These are phyloP conservation scores for Neelides sp. DNA, from an alignment of 1,140 invertebrate species.

Conservation along the genomic window DNA sequence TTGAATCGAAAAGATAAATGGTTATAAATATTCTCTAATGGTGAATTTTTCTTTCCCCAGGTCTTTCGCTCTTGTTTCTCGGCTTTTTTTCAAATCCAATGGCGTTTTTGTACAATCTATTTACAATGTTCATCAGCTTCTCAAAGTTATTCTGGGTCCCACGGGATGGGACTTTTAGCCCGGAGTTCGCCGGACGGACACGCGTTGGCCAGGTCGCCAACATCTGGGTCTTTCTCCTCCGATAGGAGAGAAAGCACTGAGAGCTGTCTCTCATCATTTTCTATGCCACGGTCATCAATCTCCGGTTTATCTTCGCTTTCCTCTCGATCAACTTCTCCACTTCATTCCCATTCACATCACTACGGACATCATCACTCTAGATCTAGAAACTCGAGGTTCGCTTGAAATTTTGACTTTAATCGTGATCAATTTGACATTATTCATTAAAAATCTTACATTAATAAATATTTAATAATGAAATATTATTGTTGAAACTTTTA, in stretches of 20 bases:
- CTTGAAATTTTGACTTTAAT: conserved; percentile 6
- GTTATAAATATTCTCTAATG: neutral
- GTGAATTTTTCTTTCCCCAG: conserved; percentile 16
- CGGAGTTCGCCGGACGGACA: conserved; percentile 21
- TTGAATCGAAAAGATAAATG: neutral
- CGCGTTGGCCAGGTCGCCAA: conserved; percentile 23
- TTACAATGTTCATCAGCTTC: conserved; percentile 28
- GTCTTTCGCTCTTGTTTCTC: conserved; percentile 32
- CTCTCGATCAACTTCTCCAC: conserved; percentile 23
- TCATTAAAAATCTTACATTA: too few relatives aligned
- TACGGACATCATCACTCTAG: conserved; percentile 16
- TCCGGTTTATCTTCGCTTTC: conserved; percentile 27
- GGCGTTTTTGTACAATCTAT: conserved; percentile 29
- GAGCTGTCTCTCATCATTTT: conserved; percentile 28
- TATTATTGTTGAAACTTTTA: too few relatives aligned
- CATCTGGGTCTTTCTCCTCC: conserved; percentile 20
- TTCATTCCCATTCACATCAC: conserved; percentile 21
- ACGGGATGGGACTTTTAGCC: conserved; percentile 8
- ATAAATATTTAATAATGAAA: too few relatives aligned
- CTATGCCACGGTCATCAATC: conserved; percentile 24
- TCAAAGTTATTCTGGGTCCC: conserved; percentile 12
- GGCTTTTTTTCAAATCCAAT: conserved; percentile 32
- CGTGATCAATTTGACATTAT: too few relatives aligned
- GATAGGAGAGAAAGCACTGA: conserved; percentile 30
- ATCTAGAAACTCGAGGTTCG: conserved; percentile 28